Percentiles rank a stretch among this genome's conserved stretches.
phyloP scores from a whole-genome alignment of 2,113 vertebrate species.

The Paratilapia polleni region DNA sequence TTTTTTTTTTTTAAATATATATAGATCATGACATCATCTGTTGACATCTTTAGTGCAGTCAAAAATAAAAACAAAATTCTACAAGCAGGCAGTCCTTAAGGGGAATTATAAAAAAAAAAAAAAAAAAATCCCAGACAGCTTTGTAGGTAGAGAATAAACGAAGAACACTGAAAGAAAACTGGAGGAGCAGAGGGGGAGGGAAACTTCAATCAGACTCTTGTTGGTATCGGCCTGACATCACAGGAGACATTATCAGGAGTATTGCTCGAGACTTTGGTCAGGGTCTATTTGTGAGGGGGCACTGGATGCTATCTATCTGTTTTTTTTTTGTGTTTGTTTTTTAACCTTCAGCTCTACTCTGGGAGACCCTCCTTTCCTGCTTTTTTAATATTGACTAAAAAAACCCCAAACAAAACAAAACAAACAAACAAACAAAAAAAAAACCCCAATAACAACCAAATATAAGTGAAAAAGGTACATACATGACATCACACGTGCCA shows the following conservation, averaged over 20 bases:
- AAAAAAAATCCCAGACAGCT: constrained; percentile 48
- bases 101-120: constrained; percentile 18
- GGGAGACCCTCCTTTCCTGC: constrained; percentile 15
- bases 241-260: constrained; percentile 48
- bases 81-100: constrained; percentile 66
- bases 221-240: constrained; percentile 39
- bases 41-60: constrained; percentile 83
- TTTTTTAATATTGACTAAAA: constrained; percentile 22
- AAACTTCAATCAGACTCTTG: constrained; percentile 21
- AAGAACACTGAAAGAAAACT: not conserved
- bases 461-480: constrained; percentile 44
- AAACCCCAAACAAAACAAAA: too few relatives aligned
- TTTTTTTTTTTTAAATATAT: constrained; percentile 16
- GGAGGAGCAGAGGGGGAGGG: constrained; percentile 3
- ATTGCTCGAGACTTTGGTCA: constrained; percentile 69
- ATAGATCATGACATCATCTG: constrained; percentile 79
- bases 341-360: not conserved
- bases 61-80: constrained; percentile 49
- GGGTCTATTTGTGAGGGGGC: constrained; percentile 12
- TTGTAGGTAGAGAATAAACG: constrained; percentile 27
- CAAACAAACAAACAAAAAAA: not conserved
- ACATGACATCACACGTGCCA: constrained; percentile 67
- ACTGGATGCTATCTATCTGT: not conserved
- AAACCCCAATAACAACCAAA: constrained; percentile 3
- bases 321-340: not conserved